phyloP scores from a whole-genome alignment of 1,140 invertebrate species.

The Bombus waltoni region DNA sequence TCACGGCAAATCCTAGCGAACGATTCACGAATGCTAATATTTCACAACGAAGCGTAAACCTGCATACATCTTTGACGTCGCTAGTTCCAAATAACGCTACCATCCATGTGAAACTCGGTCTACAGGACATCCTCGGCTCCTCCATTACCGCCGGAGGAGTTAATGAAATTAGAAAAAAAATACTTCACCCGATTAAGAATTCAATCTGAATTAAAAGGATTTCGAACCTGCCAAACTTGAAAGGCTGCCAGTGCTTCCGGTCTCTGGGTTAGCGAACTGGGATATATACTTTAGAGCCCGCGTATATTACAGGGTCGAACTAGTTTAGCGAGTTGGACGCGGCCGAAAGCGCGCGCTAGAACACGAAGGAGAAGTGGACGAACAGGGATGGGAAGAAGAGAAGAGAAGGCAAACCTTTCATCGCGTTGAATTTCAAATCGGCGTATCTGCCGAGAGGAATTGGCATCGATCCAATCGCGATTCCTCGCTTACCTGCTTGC shows the following conservation, averaged over 20 bases:
- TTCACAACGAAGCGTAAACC: background rate
- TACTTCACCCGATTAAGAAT: conserved; percentile 40
- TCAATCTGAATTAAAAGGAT: conserved; percentile 68
- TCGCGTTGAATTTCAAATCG: conserved; percentile 70
- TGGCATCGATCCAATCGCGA: conserved; percentile 74
- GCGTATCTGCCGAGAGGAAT: conserved; percentile 57
- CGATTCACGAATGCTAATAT: background rate
- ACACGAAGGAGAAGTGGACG: background rate
- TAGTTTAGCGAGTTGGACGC: conserved; percentile 66
- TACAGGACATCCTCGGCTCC: background rate
- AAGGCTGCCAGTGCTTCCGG: conserved; percentile 68
- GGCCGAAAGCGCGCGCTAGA: conserved; percentile 47
- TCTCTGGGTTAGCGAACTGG: conserved; percentile 68
- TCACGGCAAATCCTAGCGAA: background rate
- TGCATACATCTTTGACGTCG: background rate
- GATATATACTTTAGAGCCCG: conserved; percentile 59
- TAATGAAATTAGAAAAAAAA: conserved; percentile 43
- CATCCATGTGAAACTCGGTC: background rate
- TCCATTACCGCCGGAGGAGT: background rate
- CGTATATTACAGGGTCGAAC: conserved; percentile 67
- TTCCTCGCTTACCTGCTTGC: conserved; percentile 69
- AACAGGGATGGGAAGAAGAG: conserved; percentile 22
- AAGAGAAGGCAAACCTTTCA: conserved; percentile 55
- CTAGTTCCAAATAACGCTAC: background rate
- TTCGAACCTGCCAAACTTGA: conserved; percentile 66